Base-by-base conservation (phyloP, 2,113 vertebrate genomes). In the Philantomba maxwellii region DNA sequence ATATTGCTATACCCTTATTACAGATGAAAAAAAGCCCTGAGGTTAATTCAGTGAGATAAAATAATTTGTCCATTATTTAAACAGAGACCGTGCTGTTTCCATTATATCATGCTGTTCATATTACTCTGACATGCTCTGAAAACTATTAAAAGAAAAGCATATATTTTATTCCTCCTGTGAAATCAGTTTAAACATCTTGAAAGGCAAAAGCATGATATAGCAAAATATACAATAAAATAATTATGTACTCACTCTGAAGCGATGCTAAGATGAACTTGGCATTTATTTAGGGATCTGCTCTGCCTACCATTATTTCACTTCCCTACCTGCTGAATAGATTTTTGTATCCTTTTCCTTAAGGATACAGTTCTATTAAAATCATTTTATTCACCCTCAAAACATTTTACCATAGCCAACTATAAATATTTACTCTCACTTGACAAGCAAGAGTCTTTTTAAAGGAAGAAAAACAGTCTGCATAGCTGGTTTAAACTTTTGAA, bases 371-470 rank as follows among this genome's bases (percentile, higher is more conserved):
- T 97, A 96, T 93, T 95, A 96, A 96, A 97, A 96, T 93, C 7
- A 95, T 91, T 97, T 97, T 97, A 78, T 96, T 97, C 82, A 97
- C 45, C 70, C 45, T 62, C 45, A 78, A 53, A 96, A 97, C 82
- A 97, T 88, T 93, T 90, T 95, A 55, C 81, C 84, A 77, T 49
- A 90, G 85, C 77, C 92, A 97, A 94, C 45, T 91, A 64, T 81
- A 97, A 98, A 97, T 97, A 96, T 97, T 96, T 97, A 96, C 82
- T 90, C 16, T 93, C 77, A 66, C 9, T 70, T 96, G 91, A 96
- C 93, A 97, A 95, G 85, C 33, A 90, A 95, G 62, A 64, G 33
- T 28, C 53, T 93, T 95, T 95, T 91, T 26, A 93, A 94, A 95
- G 77, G 60, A 81, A 97, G 77, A 95, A 97, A 97, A 96, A 96